Base-by-base conservation (phyloP, 2,797 vertebrate genomes). In the Enteromius thamalakanensis region DNA sequence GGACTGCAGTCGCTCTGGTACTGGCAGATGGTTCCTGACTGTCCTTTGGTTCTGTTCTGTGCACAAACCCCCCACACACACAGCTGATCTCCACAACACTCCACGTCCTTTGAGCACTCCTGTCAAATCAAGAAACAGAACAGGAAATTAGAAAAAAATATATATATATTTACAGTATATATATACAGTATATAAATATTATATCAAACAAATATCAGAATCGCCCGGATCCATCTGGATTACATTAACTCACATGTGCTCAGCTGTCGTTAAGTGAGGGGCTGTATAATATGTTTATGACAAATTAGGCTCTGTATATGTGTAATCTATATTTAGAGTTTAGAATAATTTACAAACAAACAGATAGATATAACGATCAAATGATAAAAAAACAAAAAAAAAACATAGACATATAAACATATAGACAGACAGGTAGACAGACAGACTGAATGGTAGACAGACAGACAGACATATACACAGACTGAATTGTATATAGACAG, bases 31-130 rank as follows among this genome's bases (percentile, higher is more conserved):
- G 96, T 97, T 72, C 98, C 98, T 0, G 95, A 96, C 17, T 94
- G 87, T 53, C 97, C 97, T 83, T 42, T 90, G 47, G 91, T 90
- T 53, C 89, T 87, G 12, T 94, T 91, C 81, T 90, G 88, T 4
- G 89, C 90, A 82, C 98, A 99, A 87, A 93, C 90, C 0, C 97
- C 98, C 97, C 97, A 99, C n/a, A 96, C 95, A n/a, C 98, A 99
- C 76, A 97, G 92, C 91, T 96, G 95, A 11, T 94, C 95, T 4
- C 91, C 94, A 19, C 97, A 97, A 87, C 98, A 99, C 90, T 99
- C 97, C 0, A 95, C 95, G 0, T 99, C 96, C 80, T 96, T 95
- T 0, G 92, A 93, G 89, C 98, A 99, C 79, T 91, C 93, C 97
- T 98, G 29, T 32, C 23, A 14, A 29, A 15, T 15, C 5, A 26